phyloP scores from a whole-genome alignment of 2,113 vertebrate species.

The Melanocharis versteri region DNA sequence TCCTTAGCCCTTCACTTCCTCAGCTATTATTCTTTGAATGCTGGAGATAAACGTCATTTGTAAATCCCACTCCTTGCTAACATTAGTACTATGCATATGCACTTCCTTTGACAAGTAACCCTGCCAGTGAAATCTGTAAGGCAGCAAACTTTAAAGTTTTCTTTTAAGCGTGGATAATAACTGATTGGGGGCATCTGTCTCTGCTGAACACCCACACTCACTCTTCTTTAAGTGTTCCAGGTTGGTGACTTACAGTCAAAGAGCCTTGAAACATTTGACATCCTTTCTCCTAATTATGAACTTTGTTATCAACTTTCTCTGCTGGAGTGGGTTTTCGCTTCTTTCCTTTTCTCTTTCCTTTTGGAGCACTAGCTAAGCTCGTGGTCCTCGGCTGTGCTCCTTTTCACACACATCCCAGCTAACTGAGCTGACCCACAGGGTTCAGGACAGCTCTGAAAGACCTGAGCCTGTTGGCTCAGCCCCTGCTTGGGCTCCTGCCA shows the following conservation, averaged over 20 bases:
- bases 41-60: conserved; percentile 45
- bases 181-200: conserved; percentile 46
- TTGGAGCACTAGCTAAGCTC: not conserved
- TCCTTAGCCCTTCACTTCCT: not conserved
- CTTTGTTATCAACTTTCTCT: not conserved
- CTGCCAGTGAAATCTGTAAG: conserved; percentile 43
- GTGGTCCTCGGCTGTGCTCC: fast-evolving
- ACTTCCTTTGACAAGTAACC: conserved; percentile 54
- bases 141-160: conserved; percentile 30
- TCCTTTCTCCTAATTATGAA: not conserved
- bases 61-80: conserved; percentile 60
- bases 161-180: conserved; percentile 32
- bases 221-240: conserved; percentile 19
- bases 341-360: not conserved
- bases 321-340: not conserved
- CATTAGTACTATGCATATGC: conserved; percentile 49
- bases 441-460: not conserved
- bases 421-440: not conserved
- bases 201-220: conserved; percentile 10
- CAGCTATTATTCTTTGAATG: conserved; percentile 31
- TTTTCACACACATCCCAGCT: not conserved
- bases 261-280: not conserved
- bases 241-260: conserved; percentile 17
- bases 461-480: not conserved
- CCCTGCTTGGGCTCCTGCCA: fast-evolving